Base-by-base conservation (phyloP, 1,140 invertebrate genomes). In the Eueides isabella region DNA sequence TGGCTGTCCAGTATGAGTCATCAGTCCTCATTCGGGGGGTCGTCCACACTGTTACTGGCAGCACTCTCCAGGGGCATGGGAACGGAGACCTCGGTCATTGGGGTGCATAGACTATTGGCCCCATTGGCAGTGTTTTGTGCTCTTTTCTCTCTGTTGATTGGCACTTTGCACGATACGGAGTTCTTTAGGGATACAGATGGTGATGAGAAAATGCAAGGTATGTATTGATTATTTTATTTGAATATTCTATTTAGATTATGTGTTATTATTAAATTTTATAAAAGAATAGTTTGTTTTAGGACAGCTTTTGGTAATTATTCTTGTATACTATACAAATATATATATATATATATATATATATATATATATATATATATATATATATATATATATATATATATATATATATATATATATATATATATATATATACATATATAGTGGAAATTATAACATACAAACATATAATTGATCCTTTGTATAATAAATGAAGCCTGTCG, bases 81-180 rank as follows among this genome's bases (percentile, higher is more conserved):
- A 16, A 74, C 75, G 7, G 94, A 95, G 2, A 94, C 96, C 35
- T 91, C 94, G 0, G 88, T 94, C 0, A 93, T 95, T n/a, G 97
- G 97, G 71, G 95, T 96, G 1, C 92, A 96, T 31, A 94, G 94
- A n/a, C 95, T 98, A 31, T 94, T 98, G 26, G 97, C 97, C 0
- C 97, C 97, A 0, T 83, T 98, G 9, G 96, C 97, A 0, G 96
- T 97, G 0, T 98, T 98, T 87, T 98, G 97, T 88, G 96, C 97
- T 2, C 91, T 98, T 0, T 98, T 98, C 80, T 96, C 96, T 61
- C 94, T 98, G 31, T 94, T 98, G 2, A 95, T 98, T 48, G 96
- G 97, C 0, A 98, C 98, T 0, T 87, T 98, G 19, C 97, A 98
- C 81, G 98, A 99, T 89, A 96, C 96, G 4, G 98, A 98, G 86